Base-by-base conservation (phyloP, 2,888 invertebrate species). In the Ochropleura plecta region DNA sequence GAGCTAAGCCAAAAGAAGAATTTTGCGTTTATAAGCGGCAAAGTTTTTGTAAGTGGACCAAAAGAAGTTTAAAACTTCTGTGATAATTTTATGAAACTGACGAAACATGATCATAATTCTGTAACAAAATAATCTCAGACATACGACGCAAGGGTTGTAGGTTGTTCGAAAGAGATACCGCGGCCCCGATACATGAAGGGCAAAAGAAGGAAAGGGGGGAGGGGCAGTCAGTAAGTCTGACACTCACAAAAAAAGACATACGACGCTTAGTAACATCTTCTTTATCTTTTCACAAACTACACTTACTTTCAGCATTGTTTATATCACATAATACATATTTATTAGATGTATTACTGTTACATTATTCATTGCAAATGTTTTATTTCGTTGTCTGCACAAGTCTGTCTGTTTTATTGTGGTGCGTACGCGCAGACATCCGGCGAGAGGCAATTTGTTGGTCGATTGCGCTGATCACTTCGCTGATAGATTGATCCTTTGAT, bases 361-460 rank as follows among this genome's bases (percentile, higher is more conserved):
- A 83, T 83, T 86, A 83, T 86, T 84, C 81, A 83, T 73, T 68
- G 65, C 44, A 63, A 72, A 73, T 77, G 72, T 85, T 83, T 81
- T 81, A 79, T 88, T 86, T 81, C 63, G 69, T 82, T 79, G 83
- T 72, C 72, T 63, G 76, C 73, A 48, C 66, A 66, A 77, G 72
- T 77, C 69, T 44, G 76, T 71, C 60, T 62, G 62, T 62, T 83
- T 83, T 83, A 85, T 81, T 84, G 76, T 70, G 63, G 53, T 81
- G 85, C 79, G 78, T 59, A 20, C 70, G 88, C 82, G 87, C 92
- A 93, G 91, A 92, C 93, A 93, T 94, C 95, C 94, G 94, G 93
- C 91, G 81, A 68, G 70, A 82, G 72, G 89, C 93, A 93, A 94
- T 94, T 94, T 94, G 90, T 89, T 91, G 94, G 90, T 91, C 88